These are phyloP conservation scores for Serranus cabrilla DNA, from an alignment of 2,797 vertebrate species.

Conservation along the genomic window DNA sequence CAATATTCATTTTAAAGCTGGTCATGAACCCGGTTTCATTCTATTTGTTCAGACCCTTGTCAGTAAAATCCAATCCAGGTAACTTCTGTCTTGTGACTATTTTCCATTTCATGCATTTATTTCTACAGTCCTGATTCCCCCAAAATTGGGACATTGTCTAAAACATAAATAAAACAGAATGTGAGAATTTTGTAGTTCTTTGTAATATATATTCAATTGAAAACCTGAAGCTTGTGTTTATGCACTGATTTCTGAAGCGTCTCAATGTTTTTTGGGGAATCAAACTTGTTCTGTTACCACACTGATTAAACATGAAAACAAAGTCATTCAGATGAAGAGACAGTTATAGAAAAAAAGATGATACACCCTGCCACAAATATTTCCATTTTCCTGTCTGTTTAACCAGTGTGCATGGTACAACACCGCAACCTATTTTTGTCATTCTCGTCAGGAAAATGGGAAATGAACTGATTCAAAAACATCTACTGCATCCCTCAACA, in stretches of 20 bases:
- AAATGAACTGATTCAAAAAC: constrained; percentile 59
- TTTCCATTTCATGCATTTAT: constrained; percentile 11
- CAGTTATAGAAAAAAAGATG: neutral
- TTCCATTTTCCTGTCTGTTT: constrained; percentile 11
- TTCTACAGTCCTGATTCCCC: neutral
- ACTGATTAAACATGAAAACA: constrained; percentile 21
- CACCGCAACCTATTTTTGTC: constrained; percentile 39
- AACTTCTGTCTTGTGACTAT: constrained; percentile 23
- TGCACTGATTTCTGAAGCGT: too few species aligned
- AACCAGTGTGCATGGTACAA: constrained; percentile 12
- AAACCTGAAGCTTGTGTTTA: too few species aligned
- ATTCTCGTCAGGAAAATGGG: constrained; percentile 53
- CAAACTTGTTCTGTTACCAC: neutral
- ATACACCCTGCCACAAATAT: neutral
- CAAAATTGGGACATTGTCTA: too few species aligned
- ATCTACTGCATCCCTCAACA: constrained; percentile 47
- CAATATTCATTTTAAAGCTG: constrained; percentile 52
- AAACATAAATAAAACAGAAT: too few species aligned
- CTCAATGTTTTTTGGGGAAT: too few species aligned
- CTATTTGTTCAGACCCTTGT: constrained; percentile 8
- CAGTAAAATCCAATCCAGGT: constrained; percentile 40
- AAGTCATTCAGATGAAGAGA: neutral
- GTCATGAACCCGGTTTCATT: constrained; percentile 58
- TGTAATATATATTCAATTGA: too few species aligned
- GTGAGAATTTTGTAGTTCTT: too few species aligned